A percentile compares a stretch with the other conserved stretches of the same genome.
Conservation (phyloP, 2,113 vertebrate species). For the Phasianus colchicus region DNA sequence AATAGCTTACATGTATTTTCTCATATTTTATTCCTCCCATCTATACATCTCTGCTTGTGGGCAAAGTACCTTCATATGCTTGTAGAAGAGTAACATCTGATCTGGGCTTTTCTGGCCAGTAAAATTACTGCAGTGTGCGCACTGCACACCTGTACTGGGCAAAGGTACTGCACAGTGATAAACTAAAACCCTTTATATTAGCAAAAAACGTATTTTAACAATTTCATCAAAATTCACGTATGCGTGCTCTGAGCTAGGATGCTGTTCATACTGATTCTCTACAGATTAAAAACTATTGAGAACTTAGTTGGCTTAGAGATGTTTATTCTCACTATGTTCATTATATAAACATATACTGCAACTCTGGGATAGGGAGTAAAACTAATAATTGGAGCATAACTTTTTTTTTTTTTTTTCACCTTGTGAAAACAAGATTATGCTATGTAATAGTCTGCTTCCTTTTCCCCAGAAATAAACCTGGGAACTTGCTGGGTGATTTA, state of each 20-base stretch:
- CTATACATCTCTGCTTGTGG: not conserved
- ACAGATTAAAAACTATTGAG: not conserved
- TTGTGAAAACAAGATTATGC: not conserved
- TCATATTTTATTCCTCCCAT: too few relatives aligned
- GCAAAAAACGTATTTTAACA: not conserved
- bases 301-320: not conserved
- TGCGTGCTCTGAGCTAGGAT: not conserved
- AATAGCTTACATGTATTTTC: not conserved
- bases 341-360: not conserved
- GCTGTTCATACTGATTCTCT: not conserved
- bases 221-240: not conserved
- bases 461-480: not conserved
- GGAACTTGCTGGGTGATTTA: not conserved
- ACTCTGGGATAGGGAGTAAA: not conserved
- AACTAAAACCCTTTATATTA: not conserved
- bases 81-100: not conserved
- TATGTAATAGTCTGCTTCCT: not conserved
- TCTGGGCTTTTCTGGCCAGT: not conserved
- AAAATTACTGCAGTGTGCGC: not conserved
- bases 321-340: not conserved
- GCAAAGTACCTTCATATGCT: not conserved
- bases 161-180: not conserved
- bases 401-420: not conserved
- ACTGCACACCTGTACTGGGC: not conserved
- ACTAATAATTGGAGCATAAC: not conserved